Evolutionary conservation across 2,888 invertebrate species (phyloP).

Genomic region (Brenthis daphne): DNA sequence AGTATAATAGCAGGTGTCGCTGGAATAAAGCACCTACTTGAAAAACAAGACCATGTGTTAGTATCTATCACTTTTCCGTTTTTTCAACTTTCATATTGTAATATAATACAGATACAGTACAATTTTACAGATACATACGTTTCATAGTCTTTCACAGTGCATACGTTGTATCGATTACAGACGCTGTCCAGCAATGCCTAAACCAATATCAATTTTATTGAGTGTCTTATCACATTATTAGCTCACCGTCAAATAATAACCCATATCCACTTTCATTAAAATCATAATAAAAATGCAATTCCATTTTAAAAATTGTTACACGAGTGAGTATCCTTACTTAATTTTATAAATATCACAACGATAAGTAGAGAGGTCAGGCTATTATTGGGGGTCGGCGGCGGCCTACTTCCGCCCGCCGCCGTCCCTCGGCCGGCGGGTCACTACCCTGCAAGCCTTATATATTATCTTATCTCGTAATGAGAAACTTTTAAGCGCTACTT

Average conservation of each 20-base stretch:
- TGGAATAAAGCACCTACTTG: conserved; percentile 53
- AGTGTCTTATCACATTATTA: conserved; percentile 11
- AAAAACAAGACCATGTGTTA: conserved; percentile 41
- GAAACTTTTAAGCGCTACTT: neutral
- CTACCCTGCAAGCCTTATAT: conserved; percentile 33
- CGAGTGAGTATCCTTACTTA: conserved; percentile 1
- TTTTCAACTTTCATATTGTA: neutral
- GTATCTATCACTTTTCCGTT: conserved; percentile 23
- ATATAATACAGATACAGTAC: no score
- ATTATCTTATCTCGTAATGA: conserved; percentile 39
- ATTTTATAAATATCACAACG: conserved; percentile 14
- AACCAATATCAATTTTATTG: neutral
- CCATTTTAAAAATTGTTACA: neutral
- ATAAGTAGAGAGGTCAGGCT: conserved; percentile 28
- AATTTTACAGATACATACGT: neutral
- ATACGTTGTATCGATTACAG: conserved; percentile 19
- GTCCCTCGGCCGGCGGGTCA: conserved; percentile 31
- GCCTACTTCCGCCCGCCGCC: conserved; percentile 38
- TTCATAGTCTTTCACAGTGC: conserved; percentile 5
- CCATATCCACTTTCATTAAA: neutral
- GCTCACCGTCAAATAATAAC: neutral
- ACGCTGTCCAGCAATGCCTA: neutral
- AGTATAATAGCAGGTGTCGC: conserved; percentile 62
- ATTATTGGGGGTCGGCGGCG: conserved; percentile 29
- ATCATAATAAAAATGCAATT: neutral